Evolutionary conservation across 2,888 invertebrate species (phyloP).

Genomic region (Aporophyla lueneburgensis): DNA sequence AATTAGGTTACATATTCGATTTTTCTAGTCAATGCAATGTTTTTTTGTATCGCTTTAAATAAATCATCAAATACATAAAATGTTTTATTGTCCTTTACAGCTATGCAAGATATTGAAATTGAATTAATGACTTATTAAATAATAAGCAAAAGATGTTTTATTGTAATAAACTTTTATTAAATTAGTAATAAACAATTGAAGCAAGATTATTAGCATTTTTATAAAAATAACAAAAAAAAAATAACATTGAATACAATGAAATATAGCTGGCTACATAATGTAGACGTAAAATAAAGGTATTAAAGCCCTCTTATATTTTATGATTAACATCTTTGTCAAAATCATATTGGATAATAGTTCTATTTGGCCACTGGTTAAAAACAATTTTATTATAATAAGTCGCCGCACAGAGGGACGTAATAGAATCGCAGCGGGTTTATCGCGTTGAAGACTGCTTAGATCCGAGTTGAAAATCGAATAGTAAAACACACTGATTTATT

Average conservation of each 20-base stretch:
- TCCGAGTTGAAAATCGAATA: too few species aligned
- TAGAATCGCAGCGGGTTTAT: too few species aligned
- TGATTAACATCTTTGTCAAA: constrained; percentile 40
- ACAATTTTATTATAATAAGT: background rate
- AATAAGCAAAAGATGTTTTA: constrained; percentile 10
- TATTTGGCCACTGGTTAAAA: constrained; percentile 46
- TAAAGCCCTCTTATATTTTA: constrained; percentile 39
- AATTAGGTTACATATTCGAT: constrained; percentile 79
- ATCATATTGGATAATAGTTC: constrained; percentile 42
- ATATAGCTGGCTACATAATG: constrained; percentile 33
- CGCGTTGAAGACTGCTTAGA: too few species aligned
- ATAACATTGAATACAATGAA: constrained; percentile 43
- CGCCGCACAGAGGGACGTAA: too few species aligned
- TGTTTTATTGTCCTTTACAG: constrained; percentile 45
- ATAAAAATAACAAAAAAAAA: constrained; percentile 52
- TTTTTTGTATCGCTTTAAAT: constrained; percentile 87
- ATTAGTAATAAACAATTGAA: constrained; percentile 48
- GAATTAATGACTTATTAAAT: background rate
- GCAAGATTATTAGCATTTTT: constrained; percentile 44
- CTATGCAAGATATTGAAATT: background rate
- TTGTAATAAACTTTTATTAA: constrained; percentile 52
- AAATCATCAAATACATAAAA: constrained; percentile 79
- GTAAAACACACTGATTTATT: too few species aligned
- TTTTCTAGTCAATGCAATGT: constrained; percentile 89
- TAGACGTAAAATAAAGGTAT: constrained; percentile 29